phyloP scores from a whole-genome alignment of 92 coral and sea anemone genomes.

The Palythoa grandis region DNA sequence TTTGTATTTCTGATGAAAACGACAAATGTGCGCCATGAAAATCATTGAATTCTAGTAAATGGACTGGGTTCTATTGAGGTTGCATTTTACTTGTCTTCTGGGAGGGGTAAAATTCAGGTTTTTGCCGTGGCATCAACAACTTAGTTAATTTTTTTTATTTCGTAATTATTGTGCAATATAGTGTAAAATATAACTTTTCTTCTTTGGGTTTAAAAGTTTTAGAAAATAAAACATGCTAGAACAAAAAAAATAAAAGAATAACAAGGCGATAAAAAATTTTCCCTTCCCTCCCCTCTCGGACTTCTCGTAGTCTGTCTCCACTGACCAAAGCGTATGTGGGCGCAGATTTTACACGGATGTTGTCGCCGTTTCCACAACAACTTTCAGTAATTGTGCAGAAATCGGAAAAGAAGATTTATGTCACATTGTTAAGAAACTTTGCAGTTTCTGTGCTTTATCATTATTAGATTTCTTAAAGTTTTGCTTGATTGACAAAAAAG shows the following conservation, averaged over 20 bases:
- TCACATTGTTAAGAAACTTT: background rate
- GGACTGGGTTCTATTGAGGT: no score
- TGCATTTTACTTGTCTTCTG: background rate
- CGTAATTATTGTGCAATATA: no score
- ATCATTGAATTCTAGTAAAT: no score
- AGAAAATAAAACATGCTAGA: background rate
- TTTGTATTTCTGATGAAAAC: no score
- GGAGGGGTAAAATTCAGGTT: background rate
- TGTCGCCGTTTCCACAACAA: conserved; percentile 87
- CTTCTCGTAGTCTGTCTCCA: background rate
- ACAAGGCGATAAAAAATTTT: background rate
- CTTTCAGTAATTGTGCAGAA: conserved; percentile 28
- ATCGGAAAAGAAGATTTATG: background rate
- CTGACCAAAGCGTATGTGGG: conserved; percentile 46
- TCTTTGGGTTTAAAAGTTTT: no score
- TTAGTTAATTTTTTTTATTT: no score
- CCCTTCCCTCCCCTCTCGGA: background rate
- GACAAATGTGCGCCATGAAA: no score
- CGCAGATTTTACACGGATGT: conserved; percentile 57
- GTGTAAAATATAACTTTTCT: no score
- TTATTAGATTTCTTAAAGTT: background rate
- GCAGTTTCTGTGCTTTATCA: background rate
- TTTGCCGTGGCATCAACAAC: no score
- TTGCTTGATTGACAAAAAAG: background rate
- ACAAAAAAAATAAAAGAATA: background rate